These are phyloP conservation scores for Macrotus californicus DNA, from an alignment of 2,113 vertebrate species.

Conservation along the genomic window DNA sequence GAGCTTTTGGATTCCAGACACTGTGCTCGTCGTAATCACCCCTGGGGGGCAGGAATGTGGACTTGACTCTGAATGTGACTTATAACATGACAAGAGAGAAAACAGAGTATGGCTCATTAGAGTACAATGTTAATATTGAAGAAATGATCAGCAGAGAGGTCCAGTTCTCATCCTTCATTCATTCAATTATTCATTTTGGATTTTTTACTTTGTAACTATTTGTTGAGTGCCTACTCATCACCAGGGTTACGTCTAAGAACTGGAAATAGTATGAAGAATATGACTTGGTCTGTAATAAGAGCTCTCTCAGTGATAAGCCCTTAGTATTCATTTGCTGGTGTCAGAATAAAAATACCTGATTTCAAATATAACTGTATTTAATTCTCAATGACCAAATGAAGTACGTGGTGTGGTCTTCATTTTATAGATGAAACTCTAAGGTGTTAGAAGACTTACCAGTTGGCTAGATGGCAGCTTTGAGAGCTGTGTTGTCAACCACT, in stretches of 20 bases:
- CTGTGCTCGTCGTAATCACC: not conserved
- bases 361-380: not conserved
- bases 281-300: not conserved
- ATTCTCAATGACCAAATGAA: not conserved
- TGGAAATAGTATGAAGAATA: not conserved
- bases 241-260: not conserved
- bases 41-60: not conserved
- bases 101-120: not conserved
- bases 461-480: not conserved
- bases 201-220: not conserved
- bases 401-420: not conserved
- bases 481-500: not conserved
- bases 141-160: not conserved
- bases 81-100: not conserved
- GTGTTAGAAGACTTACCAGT: not conserved
- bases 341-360: not conserved
- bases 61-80: not conserved
- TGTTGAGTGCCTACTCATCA: not conserved
- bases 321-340: not conserved
- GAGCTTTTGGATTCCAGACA: not conserved
- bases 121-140: not conserved
- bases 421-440: not conserved
- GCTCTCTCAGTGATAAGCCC: not conserved
- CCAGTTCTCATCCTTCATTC: not conserved
- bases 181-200: not conserved